Evolutionary conservation across 2,113 vertebrate genomes (phyloP), one percentile per base, ranked within the genome.

Genomic region (Beaufortia kweichowensis): DNA sequence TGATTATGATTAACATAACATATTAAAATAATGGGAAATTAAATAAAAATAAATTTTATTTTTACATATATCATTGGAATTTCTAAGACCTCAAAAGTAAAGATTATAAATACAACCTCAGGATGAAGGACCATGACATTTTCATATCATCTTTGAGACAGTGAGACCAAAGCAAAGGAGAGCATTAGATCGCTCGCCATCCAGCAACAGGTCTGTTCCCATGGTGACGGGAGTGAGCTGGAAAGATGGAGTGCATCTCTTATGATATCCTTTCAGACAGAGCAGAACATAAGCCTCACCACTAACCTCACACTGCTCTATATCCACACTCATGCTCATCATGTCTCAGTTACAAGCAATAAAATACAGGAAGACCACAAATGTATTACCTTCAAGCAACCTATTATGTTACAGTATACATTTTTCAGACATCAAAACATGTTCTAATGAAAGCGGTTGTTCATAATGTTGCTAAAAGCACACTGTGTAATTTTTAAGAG

Each of bases 181-280:
- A 41, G 57, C 53, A 21, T 64, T 29, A 43, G 46, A n/a, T 65
- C 10, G 55, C 77, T 65, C 29, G 24, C 26, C 48, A 53, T 81
- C 61, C 48, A 76, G 79, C 81, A 81, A 82, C 83, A 79, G 78
- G 81, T 84, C 84, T 80, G 84, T 85, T 85, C 76, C 83, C 84
- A 87, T 85, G 77, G 81, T 68, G 56, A 85, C 75, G 50, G 73
- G 69, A 33, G 43, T 50, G 43, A 68, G 77, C 75, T 26, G 48
- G 69, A 77, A 28, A 73, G 60, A 69, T 53, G 29, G 7, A 26
- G 21, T 55, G 57, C 33, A 53, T 68, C 43, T 62, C 46, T 60
- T 78, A 35, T 69, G 77, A 62, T 35, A 31, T 64, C 55, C 74
- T 68, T 39, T 50, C 8, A 68, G 39, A 9, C 50, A 57, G 17